These are phyloP conservation scores for Diuraphis noxia DNA, from an alignment of 1,140 invertebrate genomes.

Conservation along the genomic window DNA sequence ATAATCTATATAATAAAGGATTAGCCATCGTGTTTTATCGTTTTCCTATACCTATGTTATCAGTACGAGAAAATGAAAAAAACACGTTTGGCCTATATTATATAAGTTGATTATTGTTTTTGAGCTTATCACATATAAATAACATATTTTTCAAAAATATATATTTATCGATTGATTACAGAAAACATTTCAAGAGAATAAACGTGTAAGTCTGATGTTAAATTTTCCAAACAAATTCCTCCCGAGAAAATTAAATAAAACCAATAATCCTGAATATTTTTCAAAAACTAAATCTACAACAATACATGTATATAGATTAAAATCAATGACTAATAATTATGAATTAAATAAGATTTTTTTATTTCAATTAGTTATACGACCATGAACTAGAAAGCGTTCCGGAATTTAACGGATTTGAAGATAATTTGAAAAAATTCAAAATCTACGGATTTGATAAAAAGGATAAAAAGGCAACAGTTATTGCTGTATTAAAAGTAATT, in stretches of 20 bases:
- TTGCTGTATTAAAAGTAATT: constrained; percentile 32
- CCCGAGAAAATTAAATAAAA: background rate
- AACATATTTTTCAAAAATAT: background rate
- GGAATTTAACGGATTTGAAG: constrained; percentile 76
- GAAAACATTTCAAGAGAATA: background rate
- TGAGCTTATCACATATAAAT: background rate
- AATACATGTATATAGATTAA: constrained; percentile 22
- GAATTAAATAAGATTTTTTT: background rate
- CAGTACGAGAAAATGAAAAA: background rate
- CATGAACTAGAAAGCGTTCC: constrained; percentile 75
- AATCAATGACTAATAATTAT: background rate
- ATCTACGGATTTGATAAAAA: constrained; percentile 62
- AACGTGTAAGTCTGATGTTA: background rate
- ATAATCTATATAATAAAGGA: background rate
- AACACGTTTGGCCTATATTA: background rate
- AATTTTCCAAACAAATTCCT: background rate
- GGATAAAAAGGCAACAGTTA: background rate
- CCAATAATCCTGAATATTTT: background rate
- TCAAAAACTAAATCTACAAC: constrained; percentile 11
- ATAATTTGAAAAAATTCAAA: constrained; percentile 75
- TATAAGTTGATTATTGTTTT: background rate
- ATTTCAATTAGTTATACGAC: constrained; percentile 67
- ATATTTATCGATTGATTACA: background rate
- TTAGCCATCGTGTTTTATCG: background rate
- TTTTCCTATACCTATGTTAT: background rate